phyloP scores from a whole-genome alignment of 2,888 invertebrate genomes.

The Eueremaeus valkanovi region DNA sequence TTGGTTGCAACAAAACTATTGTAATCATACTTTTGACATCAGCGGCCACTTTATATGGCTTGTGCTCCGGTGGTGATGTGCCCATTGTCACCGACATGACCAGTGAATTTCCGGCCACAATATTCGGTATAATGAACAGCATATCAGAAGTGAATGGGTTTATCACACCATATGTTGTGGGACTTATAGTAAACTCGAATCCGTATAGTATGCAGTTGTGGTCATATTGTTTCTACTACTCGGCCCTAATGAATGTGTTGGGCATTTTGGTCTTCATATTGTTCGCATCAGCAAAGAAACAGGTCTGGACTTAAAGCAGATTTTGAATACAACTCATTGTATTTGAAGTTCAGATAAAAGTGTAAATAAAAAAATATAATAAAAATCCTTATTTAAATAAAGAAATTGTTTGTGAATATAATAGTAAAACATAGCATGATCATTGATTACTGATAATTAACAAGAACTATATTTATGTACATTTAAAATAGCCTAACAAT shows the following conservation, averaged over 20 bases:
- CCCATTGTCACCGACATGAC: constrained; percentile 19
- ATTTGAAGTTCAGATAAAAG: no score
- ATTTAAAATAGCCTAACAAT: no score
- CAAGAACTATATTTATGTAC: no score
- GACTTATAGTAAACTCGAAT: not conserved
- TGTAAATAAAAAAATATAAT: no score
- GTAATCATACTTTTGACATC: not conserved
- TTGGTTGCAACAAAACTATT: not conserved
- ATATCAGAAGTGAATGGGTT: not conserved
- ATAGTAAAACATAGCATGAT: no score
- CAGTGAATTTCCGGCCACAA: not conserved
- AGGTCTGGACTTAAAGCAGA: no score
- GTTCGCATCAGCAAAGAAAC: constrained; percentile 27
- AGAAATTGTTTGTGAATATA: no score
- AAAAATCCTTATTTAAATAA: no score
- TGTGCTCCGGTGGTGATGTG: not conserved
- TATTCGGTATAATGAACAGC: constrained; percentile 2
- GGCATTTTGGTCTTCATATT: constrained; percentile 4
- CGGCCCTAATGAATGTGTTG: not conserved
- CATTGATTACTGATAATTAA: no score
- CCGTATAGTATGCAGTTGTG: constrained; percentile 5
- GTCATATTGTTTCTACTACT: constrained; percentile 12
- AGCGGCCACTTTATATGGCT: not conserved
- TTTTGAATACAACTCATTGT: no score
- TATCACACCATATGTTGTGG: not conserved